Percentiles rank a stretch among this genome's conserved stretches.
Evolutionary conservation across 2,113 vertebrate genomes (phyloP).

Genomic region (Zapornia atra): DNA sequence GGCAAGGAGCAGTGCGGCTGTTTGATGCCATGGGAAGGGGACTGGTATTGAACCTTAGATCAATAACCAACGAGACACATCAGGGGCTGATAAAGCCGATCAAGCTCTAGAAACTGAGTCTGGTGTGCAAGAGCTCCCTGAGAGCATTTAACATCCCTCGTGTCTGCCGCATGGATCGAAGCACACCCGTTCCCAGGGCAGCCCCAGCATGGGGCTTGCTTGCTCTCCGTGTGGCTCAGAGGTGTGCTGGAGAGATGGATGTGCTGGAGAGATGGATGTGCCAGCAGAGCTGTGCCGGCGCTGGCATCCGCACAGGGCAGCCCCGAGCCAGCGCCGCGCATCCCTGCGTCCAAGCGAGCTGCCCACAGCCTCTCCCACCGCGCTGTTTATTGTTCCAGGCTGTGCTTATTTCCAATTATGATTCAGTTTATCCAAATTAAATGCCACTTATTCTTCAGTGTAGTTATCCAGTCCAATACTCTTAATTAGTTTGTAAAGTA

Average conservation of each 20-base stretch:
- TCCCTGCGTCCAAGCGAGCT: not conserved
- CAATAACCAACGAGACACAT: not conserved
- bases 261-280: not conserved
- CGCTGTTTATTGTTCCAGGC: not conserved
- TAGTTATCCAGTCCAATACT: constrained; percentile 66
- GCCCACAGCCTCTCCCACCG: not conserved
- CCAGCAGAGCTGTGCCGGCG: fast-evolving
- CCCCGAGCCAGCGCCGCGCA: not conserved
- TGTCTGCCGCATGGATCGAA: fast-evolving
- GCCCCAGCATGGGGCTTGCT: fast-evolving
- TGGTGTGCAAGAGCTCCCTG: fast-evolving
- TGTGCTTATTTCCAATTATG: not conserved
- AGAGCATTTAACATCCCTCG: not conserved
- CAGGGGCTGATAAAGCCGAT: not conserved
- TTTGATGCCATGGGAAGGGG: not conserved
- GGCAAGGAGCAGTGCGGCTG: not conserved
- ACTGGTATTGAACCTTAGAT: not conserved
- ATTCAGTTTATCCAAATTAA: constrained; percentile 61
- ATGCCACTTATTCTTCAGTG: constrained; percentile 24
- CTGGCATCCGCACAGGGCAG: fast-evolving
- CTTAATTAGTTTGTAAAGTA: constrained; percentile 69
- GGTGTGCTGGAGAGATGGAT: not conserved
- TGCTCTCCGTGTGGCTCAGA: fast-evolving
- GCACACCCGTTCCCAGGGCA: fast-evolving
- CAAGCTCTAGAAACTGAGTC: not conserved